Base-by-base conservation (phyloP, 2,888 invertebrate species). In the Megaustenia siamemsis region DNA sequence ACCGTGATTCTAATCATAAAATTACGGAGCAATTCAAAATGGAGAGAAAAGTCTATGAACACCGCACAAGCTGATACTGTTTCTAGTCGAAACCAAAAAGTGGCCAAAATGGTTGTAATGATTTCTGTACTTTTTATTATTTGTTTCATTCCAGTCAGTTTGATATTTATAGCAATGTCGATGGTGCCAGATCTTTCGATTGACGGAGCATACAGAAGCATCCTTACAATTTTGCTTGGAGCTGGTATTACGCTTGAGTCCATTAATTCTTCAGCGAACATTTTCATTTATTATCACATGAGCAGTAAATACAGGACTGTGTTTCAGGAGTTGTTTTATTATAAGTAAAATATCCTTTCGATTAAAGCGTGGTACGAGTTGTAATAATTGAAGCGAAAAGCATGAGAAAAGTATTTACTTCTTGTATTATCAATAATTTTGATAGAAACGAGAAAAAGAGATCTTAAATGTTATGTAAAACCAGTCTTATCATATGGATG, bases 81-180 rank as follows among this genome's bases (percentile, higher is more conserved):
- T 10, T 32, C 66, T 35, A 66, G 35, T 8, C 66, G 66, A 35
- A 35, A 66, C 35, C 66, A 66, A 18, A 66, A 66, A 35, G 18
- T 66, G 18, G 66, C 66, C 15, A 66, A 35, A 35, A 66, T 66
- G 66, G 35, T 66, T 66, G 66, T 66, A 35, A 66, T 32, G 66
- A 66, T 66, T 35, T 66, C 66, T 1, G 18, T 32, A 8, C 5
- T 66, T 32, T 66, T 66, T 15, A 66, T 66, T 18, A 18, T 15
- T 10, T 66, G 66, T 35, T 66, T 35, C 32, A 32, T 66, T 35
- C 66, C 66, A 35, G 35, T 32, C 18, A 18, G 32, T 32, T 12
- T 32, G 5, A 66, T 35, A 1, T 66, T 66, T 28, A 18, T 66
- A 18, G 35, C 32, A 4, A 66, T 66, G 66, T 38, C 15, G 15